Percentiles rank a stretch among this genome's conserved stretches.
These are phyloP conservation scores for Sarotherodon lohbergeri DNA, from an alignment of 2,113 vertebrate genomes.

Conservation along the genomic window DNA sequence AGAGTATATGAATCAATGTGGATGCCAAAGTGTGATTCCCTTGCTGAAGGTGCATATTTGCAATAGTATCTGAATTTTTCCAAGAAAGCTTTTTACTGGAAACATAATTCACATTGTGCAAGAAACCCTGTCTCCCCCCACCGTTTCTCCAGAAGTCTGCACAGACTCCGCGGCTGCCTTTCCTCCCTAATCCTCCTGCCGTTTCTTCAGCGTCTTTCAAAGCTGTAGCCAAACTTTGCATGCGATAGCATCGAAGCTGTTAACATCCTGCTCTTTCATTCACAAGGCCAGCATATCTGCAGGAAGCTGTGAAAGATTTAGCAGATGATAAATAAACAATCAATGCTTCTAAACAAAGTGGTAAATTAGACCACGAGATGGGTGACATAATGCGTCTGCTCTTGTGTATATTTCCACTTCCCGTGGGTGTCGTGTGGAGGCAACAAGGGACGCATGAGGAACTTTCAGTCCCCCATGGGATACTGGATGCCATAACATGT, in stretches of 20 bases:
- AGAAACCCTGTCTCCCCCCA: background rate
- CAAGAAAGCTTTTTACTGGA: slow-evolving; percentile 22
- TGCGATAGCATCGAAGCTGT: background rate
- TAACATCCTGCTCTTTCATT: slow-evolving; percentile 40
- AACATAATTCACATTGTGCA: background rate
- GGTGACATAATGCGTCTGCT: background rate
- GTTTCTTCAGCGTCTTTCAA: background rate
- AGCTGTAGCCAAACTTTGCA: background rate
- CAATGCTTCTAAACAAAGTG: background rate
- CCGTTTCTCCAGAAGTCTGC: background rate
- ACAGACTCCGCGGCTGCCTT: background rate
- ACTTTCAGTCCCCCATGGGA: background rate
- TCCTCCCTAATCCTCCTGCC: background rate
- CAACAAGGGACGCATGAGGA: background rate
- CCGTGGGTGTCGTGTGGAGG: background rate
- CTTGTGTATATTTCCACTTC: slow-evolving; percentile 24
- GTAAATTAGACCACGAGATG: background rate
- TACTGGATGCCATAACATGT: background rate
- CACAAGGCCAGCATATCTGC: background rate
- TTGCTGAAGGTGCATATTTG: background rate
- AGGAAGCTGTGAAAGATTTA: slow-evolving; percentile 34
- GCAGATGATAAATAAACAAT: slow-evolving; percentile 29
- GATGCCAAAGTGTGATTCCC: background rate
- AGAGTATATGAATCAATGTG: background rate
- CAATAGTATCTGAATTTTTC: slow-evolving; percentile 2